Evolutionary conservation across 2,113 vertebrate species (phyloP), one percentile per base, ranked within the genome.

Genomic region (Tauraco erythrolophus): DNA sequence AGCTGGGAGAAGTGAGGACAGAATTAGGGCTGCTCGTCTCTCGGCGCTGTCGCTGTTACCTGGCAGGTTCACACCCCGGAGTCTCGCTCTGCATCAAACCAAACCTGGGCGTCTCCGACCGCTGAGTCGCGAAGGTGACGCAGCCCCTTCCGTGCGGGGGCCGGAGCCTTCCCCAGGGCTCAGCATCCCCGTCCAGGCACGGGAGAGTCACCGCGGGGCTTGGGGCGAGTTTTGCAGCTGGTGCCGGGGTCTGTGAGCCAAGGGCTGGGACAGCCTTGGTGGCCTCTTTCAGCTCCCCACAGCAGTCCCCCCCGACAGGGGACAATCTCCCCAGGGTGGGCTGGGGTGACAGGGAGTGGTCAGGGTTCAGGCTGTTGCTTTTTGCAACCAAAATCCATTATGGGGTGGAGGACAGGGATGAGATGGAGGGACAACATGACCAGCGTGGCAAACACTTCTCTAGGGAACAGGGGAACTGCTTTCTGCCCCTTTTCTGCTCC

Each of bases 91-190:
- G 89, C 69, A 64, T 89, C 61, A 4, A 92, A 91, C 54, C 71
- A 37, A 88, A 76, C 61, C 80, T 24, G 84, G 6, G 10, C 23
- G 37, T 81, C 90, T 75, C 51, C 1, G 0, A 61, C 71, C 9
- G 3, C 70, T 7, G 66, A 93, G 53, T 60, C 0, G 0, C 4
- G 46, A 54, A 54, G 41, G 24, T 0, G 0, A 14, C 0, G 0
- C 27, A 84, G 80, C 11, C 58, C 51, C 51, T 58, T 65, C 68
- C 28, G 64, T 21, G 45, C 0, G 0, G 14, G 45, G 64, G 60
- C 62, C 84, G 84, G 45, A 89, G 45, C 51, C 72, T 60, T 79
- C 79, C 35, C 71, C 43, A 14, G 56, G 80, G 56, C n/a, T n/a
- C 66, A 10, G 1, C 0, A 8, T 37, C 35, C 30, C 39, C 43